These are phyloP conservation scores for Napeogenes sylphis DNA, from an alignment of 2,888 invertebrate genomes.

Conservation along the genomic window DNA sequence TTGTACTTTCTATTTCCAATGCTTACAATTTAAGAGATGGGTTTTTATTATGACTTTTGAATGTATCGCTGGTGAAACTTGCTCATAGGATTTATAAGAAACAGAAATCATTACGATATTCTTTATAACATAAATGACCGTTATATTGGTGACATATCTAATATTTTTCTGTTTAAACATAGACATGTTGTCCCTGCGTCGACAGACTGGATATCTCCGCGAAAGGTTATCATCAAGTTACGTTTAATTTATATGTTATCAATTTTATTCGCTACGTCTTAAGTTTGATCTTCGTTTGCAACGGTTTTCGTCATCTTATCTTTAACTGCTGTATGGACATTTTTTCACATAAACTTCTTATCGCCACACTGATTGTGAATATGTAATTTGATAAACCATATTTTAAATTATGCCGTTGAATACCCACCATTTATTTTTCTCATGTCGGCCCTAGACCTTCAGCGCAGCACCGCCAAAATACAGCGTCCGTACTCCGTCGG, in stretches of 20 bases:
- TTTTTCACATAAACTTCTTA: slow-evolving; percentile 45
- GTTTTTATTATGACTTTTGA: slow-evolving; percentile 1
- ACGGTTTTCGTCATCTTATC: slow-evolving; percentile 40
- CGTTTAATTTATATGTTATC: slow-evolving; percentile 25
- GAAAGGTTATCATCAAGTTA: slow-evolving; percentile 43
- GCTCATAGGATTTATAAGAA: not conserved
- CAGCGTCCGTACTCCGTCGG: slow-evolving; percentile 46
- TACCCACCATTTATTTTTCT: slow-evolving; percentile 74
- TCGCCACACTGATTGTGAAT: slow-evolving; percentile 34
- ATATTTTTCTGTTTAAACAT: slow-evolving; percentile 8
- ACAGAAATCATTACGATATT: not conserved
- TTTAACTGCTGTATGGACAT: slow-evolving; percentile 44
- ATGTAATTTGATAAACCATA: slow-evolving; percentile 8
- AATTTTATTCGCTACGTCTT: slow-evolving; percentile 32
- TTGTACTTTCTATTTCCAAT: slow-evolving; percentile 5
- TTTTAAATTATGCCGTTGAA: slow-evolving; percentile 25
- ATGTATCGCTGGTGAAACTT: not conserved
- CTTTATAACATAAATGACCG: not conserved
- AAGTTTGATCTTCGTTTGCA: slow-evolving; percentile 36
- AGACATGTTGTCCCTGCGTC: slow-evolving; percentile 39
- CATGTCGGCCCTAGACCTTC: slow-evolving; percentile 70
- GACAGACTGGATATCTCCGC: slow-evolving; percentile 38
- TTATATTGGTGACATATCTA: not conserved
- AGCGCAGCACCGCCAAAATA: slow-evolving; percentile 69
- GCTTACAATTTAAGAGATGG: not conserved